Evolutionary conservation across 1,140 invertebrate genomes (phyloP).

Genomic region (Acarapis woodi): DNA sequence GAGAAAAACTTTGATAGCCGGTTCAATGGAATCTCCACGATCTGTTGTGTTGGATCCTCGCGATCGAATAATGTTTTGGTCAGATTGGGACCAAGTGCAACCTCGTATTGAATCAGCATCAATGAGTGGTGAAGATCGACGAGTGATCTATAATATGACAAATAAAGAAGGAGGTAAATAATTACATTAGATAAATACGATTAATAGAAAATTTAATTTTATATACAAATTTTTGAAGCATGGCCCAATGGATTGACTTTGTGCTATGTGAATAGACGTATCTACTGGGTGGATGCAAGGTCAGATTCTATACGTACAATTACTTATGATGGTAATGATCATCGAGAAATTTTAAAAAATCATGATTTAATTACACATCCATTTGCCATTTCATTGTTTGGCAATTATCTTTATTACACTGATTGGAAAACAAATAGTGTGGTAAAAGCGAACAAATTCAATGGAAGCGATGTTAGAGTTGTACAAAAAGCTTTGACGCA

Average conservation of each 20-base stretch:
- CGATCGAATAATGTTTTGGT: slow-evolving; percentile 50
- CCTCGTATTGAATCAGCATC: slow-evolving; percentile 25
- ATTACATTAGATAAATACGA: no score
- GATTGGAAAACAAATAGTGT: slow-evolving; percentile 73
- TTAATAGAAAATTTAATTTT: no score
- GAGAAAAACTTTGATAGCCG: slow-evolving; percentile 44
- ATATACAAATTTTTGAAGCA: no score
- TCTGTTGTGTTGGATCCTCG: slow-evolving; percentile 57
- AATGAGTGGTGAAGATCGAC: slow-evolving; percentile 26
- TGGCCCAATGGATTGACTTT: slow-evolving; percentile 38
- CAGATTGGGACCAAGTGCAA: slow-evolving; percentile 45
- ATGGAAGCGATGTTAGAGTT: slow-evolving; percentile 25
- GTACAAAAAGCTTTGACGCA: slow-evolving; percentile 30
- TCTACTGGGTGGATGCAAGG: slow-evolving; percentile 41
- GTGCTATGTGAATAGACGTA: slow-evolving; percentile 25
- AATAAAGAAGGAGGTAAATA: slow-evolving; percentile 21
- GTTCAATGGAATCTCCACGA: slow-evolving; percentile 52
- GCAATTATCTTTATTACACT: slow-evolving; percentile 58
- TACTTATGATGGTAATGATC: slow-evolving; percentile 26
- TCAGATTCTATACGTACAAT: slow-evolving; percentile 56
- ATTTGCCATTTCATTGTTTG: slow-evolving; percentile 58
- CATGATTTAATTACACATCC: slow-evolving; percentile 34
- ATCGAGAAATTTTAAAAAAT: slow-evolving; percentile 22
- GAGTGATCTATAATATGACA: slow-evolving; percentile 19
- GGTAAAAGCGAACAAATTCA: slow-evolving; percentile 31